Evolutionary conservation across 2,797 vertebrate species (phyloP).

Genomic region (Urocyon cinereoargenteus): DNA sequence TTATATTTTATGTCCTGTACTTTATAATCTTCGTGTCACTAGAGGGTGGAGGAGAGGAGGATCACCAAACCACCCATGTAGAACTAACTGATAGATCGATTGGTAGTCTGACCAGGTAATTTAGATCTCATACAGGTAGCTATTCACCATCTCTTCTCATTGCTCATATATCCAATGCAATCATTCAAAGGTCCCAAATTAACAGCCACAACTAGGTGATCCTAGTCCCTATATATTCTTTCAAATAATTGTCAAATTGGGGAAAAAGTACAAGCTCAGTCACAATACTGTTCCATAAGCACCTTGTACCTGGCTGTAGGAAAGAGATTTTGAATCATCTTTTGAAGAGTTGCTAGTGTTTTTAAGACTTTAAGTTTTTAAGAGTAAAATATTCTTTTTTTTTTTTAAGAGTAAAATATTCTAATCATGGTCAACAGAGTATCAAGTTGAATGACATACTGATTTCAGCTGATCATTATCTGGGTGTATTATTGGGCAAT

Average conservation of each 20-base stretch:
- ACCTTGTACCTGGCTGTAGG: not conserved
- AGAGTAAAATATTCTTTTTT: not conserved
- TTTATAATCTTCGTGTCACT: not conserved
- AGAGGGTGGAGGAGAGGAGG: not conserved
- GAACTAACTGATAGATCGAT: not conserved
- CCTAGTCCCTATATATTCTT: not conserved
- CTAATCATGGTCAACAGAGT: not conserved
- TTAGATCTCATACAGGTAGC: not conserved
- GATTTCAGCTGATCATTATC: conserved; percentile 30
- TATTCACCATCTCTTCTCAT: not conserved
- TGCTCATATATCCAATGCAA: not conserved
- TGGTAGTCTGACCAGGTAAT: not conserved
- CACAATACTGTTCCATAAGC: not conserved
- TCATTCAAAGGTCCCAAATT: not conserved
- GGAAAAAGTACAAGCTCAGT: not conserved
- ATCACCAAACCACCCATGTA: not conserved
- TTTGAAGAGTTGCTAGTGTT: conserved; percentile 3
- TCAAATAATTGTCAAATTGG: not conserved
- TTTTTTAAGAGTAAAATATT: not conserved
- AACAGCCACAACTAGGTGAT: not conserved
- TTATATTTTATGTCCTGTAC: not conserved
- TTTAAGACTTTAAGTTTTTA: conserved; percentile 7
- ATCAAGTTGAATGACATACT: conserved; percentile 12
- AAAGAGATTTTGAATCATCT: conserved; percentile 1
- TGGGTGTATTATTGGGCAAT: not conserved